A percentile compares a stretch with the other conserved stretches of the same genome.
These are phyloP conservation scores for Stylophora pistillata DNA, from an alignment of 64 coral and sea anemone genomes.

Conservation along the genomic window DNA sequence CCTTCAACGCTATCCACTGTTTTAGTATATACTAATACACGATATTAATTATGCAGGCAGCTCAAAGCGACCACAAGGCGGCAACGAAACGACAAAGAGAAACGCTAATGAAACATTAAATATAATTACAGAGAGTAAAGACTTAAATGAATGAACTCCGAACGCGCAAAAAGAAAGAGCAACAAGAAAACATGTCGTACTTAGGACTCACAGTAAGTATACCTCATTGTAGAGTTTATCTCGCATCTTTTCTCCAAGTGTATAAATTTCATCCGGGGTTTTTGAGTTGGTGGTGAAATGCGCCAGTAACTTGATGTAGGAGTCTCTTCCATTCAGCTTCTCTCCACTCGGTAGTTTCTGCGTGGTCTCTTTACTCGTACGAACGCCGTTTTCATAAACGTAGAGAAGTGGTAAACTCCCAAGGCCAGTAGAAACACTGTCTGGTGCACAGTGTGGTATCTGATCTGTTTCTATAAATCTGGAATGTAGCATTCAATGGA, in stretches of 20 bases:
- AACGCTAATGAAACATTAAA: no score
- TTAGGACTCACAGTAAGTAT: neutral
- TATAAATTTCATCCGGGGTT: slow-evolving; percentile 57
- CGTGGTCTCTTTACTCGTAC: neutral
- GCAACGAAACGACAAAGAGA: no score
- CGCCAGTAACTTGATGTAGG: slow-evolving; percentile 63
- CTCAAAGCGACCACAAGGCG: no score
- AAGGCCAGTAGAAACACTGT: slow-evolving; percentile 47
- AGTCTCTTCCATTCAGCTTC: slow-evolving; percentile 11
- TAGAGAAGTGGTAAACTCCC: slow-evolving; percentile 52
- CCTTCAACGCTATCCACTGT: no score
- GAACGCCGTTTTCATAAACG: slow-evolving; percentile 54
- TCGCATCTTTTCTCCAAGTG: slow-evolving; percentile 54
- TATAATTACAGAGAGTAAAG: no score
- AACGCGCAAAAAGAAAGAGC: no score
- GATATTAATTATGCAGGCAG: no score
- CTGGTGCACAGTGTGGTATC: slow-evolving; percentile 62
- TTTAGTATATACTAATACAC: no score
- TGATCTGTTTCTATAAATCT: slow-evolving; percentile 60
- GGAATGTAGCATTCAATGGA: neutral
- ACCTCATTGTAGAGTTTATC: slow-evolving; percentile 67
- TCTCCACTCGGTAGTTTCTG: slow-evolving; percentile 57
- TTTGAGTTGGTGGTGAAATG: slow-evolving; percentile 61
- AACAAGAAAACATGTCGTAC: no score
- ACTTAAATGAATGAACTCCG: no score